These are phyloP conservation scores for Sparidentex hasta DNA, from an alignment of 2,797 vertebrate species.

Conservation along the genomic window DNA sequence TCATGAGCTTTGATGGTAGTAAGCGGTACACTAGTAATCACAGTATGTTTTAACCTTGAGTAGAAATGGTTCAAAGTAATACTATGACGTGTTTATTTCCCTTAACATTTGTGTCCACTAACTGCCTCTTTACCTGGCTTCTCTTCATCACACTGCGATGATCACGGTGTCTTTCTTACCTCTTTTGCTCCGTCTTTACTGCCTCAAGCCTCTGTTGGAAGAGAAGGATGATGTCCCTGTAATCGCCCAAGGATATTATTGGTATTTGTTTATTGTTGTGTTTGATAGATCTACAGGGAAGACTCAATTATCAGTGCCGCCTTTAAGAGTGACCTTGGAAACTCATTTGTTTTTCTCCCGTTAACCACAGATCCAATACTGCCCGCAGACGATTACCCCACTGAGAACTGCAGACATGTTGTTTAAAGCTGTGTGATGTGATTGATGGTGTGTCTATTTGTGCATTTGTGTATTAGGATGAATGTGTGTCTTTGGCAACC, in stretches of 20 bases:
- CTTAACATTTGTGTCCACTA: conserved; percentile 23
- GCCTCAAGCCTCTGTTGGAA: conserved; percentile 27
- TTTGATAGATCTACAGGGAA: conserved; percentile 84
- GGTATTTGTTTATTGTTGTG: conserved; percentile 83
- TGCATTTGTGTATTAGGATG: conserved; percentile 11
- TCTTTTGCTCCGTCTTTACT: conserved; percentile 19
- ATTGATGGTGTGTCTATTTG: conserved; percentile 34
- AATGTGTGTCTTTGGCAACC: conserved; percentile 33
- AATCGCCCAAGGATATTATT: conserved; percentile 77
- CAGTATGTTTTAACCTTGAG: not conserved
- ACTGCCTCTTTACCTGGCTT: conserved; percentile 1
- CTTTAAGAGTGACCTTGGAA: conserved; percentile 88
- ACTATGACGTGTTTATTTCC: conserved; percentile 31
- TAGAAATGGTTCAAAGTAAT: conserved; percentile 6
- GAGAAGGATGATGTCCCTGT: conserved; percentile 58
- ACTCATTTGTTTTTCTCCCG: conserved; percentile 84
- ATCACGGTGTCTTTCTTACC: conserved; percentile 22
- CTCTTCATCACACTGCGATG: conserved; percentile 3
- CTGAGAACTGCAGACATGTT: conserved; percentile 45
- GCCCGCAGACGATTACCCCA: conserved; percentile 67
- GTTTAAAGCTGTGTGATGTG: conserved; percentile 44
- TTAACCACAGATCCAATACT: conserved; percentile 80
- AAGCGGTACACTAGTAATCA: not conserved
- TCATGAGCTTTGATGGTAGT: not conserved
- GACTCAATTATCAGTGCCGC: conserved; percentile 79